Conservation (phyloP, 2,113 vertebrate species). For the Sinocyclocheilus anshuiensis region DNA sequence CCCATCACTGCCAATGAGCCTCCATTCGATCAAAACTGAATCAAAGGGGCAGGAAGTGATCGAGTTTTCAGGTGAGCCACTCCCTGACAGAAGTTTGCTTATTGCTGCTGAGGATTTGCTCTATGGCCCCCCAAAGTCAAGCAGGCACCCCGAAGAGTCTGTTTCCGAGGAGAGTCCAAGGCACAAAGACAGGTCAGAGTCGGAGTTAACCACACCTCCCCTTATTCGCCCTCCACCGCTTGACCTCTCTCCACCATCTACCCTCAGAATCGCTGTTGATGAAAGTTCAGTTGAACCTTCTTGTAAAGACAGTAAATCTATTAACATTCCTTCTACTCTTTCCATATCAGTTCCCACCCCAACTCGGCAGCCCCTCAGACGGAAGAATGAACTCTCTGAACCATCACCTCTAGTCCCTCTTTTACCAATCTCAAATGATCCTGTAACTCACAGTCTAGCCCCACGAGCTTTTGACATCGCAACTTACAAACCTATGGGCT, state of each 20-base stretch:
- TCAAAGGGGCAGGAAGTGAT: conserved; percentile 55
- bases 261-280: conserved; percentile 66
- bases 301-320: conserved; percentile 70
- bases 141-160: conserved; percentile 59
- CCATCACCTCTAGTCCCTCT: conserved; percentile 56
- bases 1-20: conserved; percentile 62
- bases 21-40: conserved; percentile 64
- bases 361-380: conserved; percentile 80
- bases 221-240: conserved; percentile 69
- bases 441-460: conserved; percentile 58
- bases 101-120: conserved; percentile 72
- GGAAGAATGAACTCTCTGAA: conserved; percentile 82
- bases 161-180: conserved; percentile 44
- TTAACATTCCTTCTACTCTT: conserved; percentile 60
- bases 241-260: conserved; percentile 74
- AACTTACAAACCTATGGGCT: conserved; percentile 91
- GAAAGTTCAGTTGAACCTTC: conserved; percentile 60
- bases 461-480: conserved; percentile 84
- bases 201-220: conserved; percentile 66
- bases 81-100: conserved; percentile 65
- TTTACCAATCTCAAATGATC: conserved; percentile 75
- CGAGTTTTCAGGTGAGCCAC: conserved; percentile 56
- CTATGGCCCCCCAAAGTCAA: conserved; percentile 64
- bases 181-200: conserved; percentile 60
- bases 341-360: conserved; percentile 55